These are phyloP conservation scores for Bombylius major DNA, from an alignment of 2,888 invertebrate species.

Conservation along the genomic window DNA sequence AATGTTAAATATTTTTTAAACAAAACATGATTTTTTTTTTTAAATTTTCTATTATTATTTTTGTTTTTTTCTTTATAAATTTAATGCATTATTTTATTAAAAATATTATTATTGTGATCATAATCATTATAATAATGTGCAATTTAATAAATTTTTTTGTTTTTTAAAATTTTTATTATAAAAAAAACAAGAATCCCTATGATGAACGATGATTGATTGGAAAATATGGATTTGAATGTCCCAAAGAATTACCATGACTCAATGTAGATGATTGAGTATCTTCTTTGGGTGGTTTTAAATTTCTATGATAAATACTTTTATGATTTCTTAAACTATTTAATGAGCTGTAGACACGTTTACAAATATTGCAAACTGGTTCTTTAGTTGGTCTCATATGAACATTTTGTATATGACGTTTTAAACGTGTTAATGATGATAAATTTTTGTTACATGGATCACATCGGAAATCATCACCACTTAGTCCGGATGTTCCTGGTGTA, in stretches of 20 bases:
- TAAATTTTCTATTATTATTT: neutral
- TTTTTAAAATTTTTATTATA: neutral
- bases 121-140: too few relatives aligned
- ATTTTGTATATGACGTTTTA: slow-evolving; percentile 85
- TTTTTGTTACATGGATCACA: slow-evolving; percentile 88
- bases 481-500: slow-evolving; percentile 22
- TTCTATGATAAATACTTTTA: slow-evolving; percentile 85
- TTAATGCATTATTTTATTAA: neutral
- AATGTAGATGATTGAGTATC: slow-evolving; percentile 18
- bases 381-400: slow-evolving; percentile 82
- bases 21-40: neutral
- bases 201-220: slow-evolving; percentile 33
- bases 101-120: too few relatives aligned
- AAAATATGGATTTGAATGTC: slow-evolving; percentile 23
- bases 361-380: slow-evolving; percentile 84
- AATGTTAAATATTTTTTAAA: neutral
- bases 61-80: neutral
- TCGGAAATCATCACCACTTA: slow-evolving; percentile 66
- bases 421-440: slow-evolving; percentile 71
- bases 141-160: too few relatives aligned
- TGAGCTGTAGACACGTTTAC: slow-evolving; percentile 84
- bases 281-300: slow-evolving; percentile 54
- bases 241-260: slow-evolving; percentile 18
- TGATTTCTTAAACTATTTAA: slow-evolving; percentile 82
- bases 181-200: slow-evolving; percentile 13